Percentiles rank a stretch among this genome's conserved stretches.
phyloP scores from a whole-genome alignment of 1,140 invertebrate genomes.

The Drosophila leontia region DNA sequence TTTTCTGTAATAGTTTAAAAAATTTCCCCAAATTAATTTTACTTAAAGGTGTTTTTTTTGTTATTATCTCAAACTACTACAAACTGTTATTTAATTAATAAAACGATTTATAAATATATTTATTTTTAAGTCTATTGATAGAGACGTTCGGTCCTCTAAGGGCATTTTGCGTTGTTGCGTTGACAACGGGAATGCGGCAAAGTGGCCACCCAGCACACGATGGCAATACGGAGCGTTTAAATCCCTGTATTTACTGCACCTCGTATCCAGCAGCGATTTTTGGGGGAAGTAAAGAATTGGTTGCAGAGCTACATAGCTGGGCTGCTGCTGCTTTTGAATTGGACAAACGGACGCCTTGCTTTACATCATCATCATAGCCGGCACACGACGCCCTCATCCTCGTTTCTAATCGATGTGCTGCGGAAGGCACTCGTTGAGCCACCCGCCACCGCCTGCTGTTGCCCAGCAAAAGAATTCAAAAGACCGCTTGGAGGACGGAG shows the following conservation, averaged over 20 bases:
- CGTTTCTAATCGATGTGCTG: slow-evolving; percentile 21
- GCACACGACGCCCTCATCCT: slow-evolving; percentile 48
- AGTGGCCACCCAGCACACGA: slow-evolving; percentile 46
- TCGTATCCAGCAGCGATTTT: slow-evolving; percentile 48
- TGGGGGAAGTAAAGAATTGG: slow-evolving; percentile 42
- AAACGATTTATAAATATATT: not conserved
- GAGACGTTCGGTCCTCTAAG: slow-evolving; percentile 1
- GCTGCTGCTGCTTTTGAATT: slow-evolving; percentile 52
- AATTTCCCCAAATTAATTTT: not conserved
- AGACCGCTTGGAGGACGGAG: slow-evolving; percentile 15
- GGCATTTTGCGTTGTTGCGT: slow-evolving; percentile 29
- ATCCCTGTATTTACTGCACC: slow-evolving; percentile 78
- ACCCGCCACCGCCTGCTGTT: slow-evolving; percentile 69
- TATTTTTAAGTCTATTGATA: not conserved
- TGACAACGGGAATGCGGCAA: slow-evolving; percentile 51
- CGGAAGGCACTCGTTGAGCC: slow-evolving; percentile 13
- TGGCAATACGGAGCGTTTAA: slow-evolving; percentile 60
- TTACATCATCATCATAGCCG: slow-evolving; percentile 60
- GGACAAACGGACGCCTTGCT: slow-evolving; percentile 28
- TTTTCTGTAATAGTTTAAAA: not conserved
- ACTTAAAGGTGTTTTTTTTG: not conserved
- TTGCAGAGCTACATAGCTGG: slow-evolving; percentile 12
- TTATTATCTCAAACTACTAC: too few relatives aligned
- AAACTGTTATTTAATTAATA: not conserved
- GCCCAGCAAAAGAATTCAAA: slow-evolving; percentile 68